These are phyloP conservation scores for Zaprionus obscuricornis DNA, from an alignment of 2,888 invertebrate genomes.

Conservation along the genomic window DNA sequence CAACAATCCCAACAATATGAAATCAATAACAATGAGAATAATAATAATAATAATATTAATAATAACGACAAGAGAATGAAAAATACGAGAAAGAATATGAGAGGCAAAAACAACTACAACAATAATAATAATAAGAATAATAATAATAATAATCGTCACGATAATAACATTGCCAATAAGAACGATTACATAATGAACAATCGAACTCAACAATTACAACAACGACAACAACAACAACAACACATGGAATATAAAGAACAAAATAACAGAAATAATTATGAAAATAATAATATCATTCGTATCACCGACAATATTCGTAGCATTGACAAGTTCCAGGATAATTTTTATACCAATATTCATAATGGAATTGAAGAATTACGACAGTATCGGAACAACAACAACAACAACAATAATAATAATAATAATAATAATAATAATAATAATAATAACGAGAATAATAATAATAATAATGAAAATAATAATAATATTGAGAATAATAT, in stretches of 20 bases:
- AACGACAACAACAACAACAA: too few relatives aligned
- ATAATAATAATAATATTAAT: constrained; percentile 5
- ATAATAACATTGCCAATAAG: not conserved
- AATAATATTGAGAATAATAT: not conserved
- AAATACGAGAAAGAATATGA: not conserved
- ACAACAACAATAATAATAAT: not conserved
- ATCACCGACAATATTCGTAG: too few relatives aligned
- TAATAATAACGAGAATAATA: not conserved
- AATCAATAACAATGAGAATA: constrained; percentile 13
- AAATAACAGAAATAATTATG: not conserved
- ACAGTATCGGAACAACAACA: not conserved
- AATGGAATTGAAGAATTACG: not conserved
- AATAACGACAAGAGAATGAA: constrained; percentile 1
- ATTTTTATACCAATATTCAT: too few relatives aligned
- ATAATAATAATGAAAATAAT: not conserved
- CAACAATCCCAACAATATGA: not conserved
- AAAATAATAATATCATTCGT: too few relatives aligned
- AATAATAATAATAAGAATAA: constrained; percentile 11
- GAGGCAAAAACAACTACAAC: constrained; percentile 18
- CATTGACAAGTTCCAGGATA: too few relatives aligned
- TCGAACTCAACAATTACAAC: constrained; percentile 12
- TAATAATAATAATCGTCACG: not conserved
- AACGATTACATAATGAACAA: too few relatives aligned
- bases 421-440: not conserved
- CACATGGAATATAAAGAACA: constrained; percentile 33